These are phyloP conservation scores for Corythornis cristatus DNA, from an alignment of 2,113 vertebrate genomes.

Conservation along the genomic window DNA sequence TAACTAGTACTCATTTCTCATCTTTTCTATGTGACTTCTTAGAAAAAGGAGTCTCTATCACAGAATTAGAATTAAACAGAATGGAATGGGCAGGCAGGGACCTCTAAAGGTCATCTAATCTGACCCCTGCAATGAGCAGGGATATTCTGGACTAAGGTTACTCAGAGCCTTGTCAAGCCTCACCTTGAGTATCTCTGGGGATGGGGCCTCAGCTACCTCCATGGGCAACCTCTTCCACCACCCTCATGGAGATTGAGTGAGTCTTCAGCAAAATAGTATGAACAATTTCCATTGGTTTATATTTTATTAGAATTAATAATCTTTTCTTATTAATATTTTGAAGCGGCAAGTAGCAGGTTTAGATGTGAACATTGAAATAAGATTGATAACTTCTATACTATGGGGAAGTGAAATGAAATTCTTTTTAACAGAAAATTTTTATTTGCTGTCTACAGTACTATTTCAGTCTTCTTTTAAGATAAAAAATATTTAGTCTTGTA, in stretches of 20 bases:
- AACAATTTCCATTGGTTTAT: not conserved
- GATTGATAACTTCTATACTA: not conserved
- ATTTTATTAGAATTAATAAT: not conserved
- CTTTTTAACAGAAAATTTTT: not conserved
- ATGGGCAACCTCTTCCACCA: too few species aligned
- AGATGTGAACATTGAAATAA: not conserved
- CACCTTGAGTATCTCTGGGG: too few species aligned
- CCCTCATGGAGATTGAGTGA: not conserved
- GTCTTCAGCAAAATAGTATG: not conserved
- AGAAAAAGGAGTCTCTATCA: not conserved
- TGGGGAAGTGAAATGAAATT: not conserved
- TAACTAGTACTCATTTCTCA: fast-evolving
- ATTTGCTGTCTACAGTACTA: not conserved
- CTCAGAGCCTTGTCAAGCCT: too few species aligned
- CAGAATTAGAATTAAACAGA: too few species aligned
- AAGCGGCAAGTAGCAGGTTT: not conserved
- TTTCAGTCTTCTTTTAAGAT: not conserved
- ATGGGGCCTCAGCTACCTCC: too few species aligned
- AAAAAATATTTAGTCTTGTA: not conserved
- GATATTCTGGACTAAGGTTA: too few species aligned
- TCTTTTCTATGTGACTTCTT: not conserved
- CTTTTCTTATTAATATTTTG: not conserved
- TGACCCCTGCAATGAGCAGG: too few species aligned
- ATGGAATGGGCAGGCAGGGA: too few species aligned
- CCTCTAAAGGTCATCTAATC: too few species aligned